A percentile compares a stretch with the other conserved stretches of the same genome.
phyloP scores from a whole-genome alignment of 2,888 invertebrate genomes.

The Neuroscelio doddi region DNA sequence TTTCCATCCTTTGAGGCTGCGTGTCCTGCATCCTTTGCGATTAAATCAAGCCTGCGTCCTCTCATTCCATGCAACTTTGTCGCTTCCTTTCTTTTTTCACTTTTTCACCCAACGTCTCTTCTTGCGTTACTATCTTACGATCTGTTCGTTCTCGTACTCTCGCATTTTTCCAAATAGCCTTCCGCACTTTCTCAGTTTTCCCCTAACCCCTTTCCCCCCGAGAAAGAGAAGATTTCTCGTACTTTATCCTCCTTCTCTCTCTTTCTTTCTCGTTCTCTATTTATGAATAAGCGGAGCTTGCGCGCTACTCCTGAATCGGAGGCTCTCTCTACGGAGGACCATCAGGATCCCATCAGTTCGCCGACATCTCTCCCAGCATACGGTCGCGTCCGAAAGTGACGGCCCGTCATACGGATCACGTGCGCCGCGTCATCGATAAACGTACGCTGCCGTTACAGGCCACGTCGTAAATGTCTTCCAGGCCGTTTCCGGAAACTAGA shows the following conservation, averaged over 20 bases:
- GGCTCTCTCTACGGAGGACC: constrained; percentile 53
- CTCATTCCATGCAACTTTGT: too few species aligned
- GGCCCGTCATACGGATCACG: constrained; percentile 54
- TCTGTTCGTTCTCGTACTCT: constrained; percentile 13
- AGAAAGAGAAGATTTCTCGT: constrained; percentile 42
- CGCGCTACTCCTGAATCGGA: constrained; percentile 51
- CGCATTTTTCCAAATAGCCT: constrained; percentile 16
- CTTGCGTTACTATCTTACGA: constrained; percentile 1
- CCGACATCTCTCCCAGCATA: constrained; percentile 63
- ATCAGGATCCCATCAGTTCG: constrained; percentile 67
- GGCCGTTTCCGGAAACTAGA: constrained; percentile 24
- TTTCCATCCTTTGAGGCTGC: not conserved
- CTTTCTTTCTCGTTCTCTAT: constrained; percentile 39
- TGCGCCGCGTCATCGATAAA: constrained; percentile 46
- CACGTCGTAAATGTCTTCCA: constrained; percentile 42
- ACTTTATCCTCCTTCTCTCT: constrained; percentile 37
- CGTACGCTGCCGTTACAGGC: constrained; percentile 28
- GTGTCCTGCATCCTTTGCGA: constrained; percentile 53
- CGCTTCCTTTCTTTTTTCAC: constrained; percentile 2
- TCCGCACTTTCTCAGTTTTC: constrained; percentile 2
- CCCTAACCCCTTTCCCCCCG: constrained; percentile 12
- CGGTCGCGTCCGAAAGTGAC: constrained; percentile 54
- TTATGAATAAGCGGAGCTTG: constrained; percentile 53
- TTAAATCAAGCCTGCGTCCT: constrained; percentile 54
- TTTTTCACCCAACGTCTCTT: constrained; percentile 5